A percentile compares a stretch with the other conserved stretches of the same genome.
phyloP scores from a whole-genome alignment of 1,140 invertebrate species.

The Pseudomyrmex cubaensis region DNA sequence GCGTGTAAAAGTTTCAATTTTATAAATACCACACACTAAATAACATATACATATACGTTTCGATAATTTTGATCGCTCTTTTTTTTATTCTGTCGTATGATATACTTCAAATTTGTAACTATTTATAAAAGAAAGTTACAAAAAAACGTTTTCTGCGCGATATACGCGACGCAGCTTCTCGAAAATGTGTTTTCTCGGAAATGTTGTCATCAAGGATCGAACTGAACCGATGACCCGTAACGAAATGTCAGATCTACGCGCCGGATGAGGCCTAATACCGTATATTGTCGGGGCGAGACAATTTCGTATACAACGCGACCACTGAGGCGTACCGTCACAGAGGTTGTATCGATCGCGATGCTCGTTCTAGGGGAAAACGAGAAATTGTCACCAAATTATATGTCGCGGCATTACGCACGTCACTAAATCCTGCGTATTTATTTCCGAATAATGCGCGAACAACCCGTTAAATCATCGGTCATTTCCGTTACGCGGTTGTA shows the following conservation, averaged over 20 bases:
- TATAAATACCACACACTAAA: too few species aligned
- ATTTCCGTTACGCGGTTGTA: constrained; percentile 3
- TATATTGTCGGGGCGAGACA: constrained; percentile 26
- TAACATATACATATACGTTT: too few species aligned
- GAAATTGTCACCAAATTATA: constrained; percentile 53
- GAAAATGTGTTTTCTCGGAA: neutral
- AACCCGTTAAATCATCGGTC: neutral
- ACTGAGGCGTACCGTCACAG: neutral
- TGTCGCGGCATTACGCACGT: neutral
- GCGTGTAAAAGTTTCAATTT: too few species aligned
- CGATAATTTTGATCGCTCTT: neutral
- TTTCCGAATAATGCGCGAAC: constrained; percentile 16
- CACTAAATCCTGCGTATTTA: constrained; percentile 5
- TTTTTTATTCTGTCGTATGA: neutral
- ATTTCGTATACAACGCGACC: constrained; percentile 37
- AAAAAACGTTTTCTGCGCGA: neutral
- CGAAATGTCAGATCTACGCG: neutral
- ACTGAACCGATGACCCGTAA: constrained; percentile 1
- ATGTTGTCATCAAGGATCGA: neutral
- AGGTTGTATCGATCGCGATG: constrained; percentile 34
- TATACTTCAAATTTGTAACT: neutral
- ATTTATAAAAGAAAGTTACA: neutral
- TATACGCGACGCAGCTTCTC: neutral
- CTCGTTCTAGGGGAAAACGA: constrained; percentile 43
- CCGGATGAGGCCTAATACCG: constrained; percentile 23